Base-by-base conservation (phyloP, 1,140 invertebrate genomes). In the Eriocheir sinensis region DNA sequence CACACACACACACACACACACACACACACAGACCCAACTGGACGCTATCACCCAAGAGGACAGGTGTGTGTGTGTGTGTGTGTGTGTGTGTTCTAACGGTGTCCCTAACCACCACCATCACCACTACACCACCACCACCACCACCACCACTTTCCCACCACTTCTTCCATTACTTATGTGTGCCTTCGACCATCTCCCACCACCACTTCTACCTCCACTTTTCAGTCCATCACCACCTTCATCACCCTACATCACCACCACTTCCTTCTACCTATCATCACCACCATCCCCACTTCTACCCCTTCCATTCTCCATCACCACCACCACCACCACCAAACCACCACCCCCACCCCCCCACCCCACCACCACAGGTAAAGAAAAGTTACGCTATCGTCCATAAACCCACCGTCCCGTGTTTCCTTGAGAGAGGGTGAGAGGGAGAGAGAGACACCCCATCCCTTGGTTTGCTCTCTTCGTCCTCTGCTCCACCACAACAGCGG, bases 61-160 rank as follows among this genome's bases (percentile, higher is more conserved):
- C 41, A 44, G 38, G 85, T 88, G 85, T 88, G 85, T 40, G 85
- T 88, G 85, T 88, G 36, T 88, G 85, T 17, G 85, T 88, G 85
- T 88, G 85, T 88, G 40, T 88, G 85, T 88, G 85, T 88, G 85
- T 88, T n/a, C 60, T 72, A 72, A 72, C 60, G 60, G 60, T 72
- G 60, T 72, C n/a, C 60, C 60, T 72, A 72, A n/a, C 60, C 60
- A 72, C 8, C 60, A n/a, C 60, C 60, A 27, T n/a, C 17, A 27
- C 60, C 17, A 27, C 60, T n/a, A 17, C 60, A 72, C 60, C 60
- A n/a, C 27, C 60, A 72, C 60, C 60, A n/a, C 27, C 60, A 72
- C 27, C 60, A 72, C 60, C 60, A 72, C 27, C 60, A 72, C 60
- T n/a, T n/a, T n/a, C n/a, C n/a, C n/a, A n/a, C n/a, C n/a, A n/a